These are phyloP conservation scores for Acanthopagrus latus DNA, from an alignment of 2,797 vertebrate species.

Conservation along the genomic window DNA sequence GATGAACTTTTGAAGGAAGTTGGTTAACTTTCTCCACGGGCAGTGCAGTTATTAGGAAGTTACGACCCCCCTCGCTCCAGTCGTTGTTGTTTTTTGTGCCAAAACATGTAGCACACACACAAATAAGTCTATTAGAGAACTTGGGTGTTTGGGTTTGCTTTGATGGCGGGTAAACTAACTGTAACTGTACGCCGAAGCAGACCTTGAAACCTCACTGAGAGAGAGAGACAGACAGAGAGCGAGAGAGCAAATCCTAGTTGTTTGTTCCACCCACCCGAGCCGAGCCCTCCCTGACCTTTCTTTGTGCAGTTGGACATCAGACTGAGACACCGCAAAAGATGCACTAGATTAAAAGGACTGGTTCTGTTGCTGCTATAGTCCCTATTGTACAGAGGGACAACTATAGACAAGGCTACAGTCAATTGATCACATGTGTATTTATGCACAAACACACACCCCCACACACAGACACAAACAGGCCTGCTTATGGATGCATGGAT, in stretches of 20 bases:
- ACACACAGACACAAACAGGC: slow-evolving; percentile 44
- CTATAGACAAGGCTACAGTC: slow-evolving; percentile 52
- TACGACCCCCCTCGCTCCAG: not conserved
- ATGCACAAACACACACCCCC: slow-evolving; percentile 61
- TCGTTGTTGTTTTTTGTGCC: slow-evolving; percentile 43
- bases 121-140: slow-evolving; percentile 61
- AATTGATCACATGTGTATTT: slow-evolving; percentile 58
- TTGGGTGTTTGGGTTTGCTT: slow-evolving; percentile 60
- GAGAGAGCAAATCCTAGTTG: slow-evolving; percentile 65
- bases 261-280: slow-evolving; percentile 78
- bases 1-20: slow-evolving; percentile 51
- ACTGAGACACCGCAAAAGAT: slow-evolving; percentile 64
- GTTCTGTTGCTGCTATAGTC: slow-evolving; percentile 54
- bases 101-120: slow-evolving; percentile 44
- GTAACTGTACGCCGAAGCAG: slow-evolving; percentile 66
- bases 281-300: slow-evolving; percentile 74
- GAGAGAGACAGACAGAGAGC: slow-evolving; percentile 49
- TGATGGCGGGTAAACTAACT: slow-evolving; percentile 72
- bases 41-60: slow-evolving; percentile 62
- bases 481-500: slow-evolving; percentile 57
- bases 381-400: slow-evolving; percentile 61
- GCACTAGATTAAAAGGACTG: slow-evolving; percentile 78
- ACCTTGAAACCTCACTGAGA: slow-evolving; percentile 72
- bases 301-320: slow-evolving; percentile 76
- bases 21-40: slow-evolving; percentile 51